Conservation (phyloP, 2,888 invertebrate genomes). For the Sussaba pulchella region DNA sequence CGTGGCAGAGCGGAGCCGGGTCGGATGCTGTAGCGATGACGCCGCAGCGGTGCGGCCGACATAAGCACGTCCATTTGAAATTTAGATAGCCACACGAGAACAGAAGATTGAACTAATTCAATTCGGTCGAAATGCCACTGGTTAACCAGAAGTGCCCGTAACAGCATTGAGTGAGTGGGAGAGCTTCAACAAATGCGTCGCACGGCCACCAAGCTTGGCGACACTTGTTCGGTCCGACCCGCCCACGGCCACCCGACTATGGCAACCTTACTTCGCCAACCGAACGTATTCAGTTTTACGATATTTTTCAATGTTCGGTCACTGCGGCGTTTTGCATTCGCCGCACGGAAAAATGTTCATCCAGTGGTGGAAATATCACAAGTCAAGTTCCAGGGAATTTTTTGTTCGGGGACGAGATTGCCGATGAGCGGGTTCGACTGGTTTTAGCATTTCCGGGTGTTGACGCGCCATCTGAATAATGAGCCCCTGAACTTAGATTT, state of each 20-base stretch:
- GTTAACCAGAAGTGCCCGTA: constrained; percentile 51
- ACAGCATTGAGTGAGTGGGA: constrained; percentile 20
- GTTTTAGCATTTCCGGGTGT: too few relatives aligned
- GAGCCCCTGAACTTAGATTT: too few relatives aligned
- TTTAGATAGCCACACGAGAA: constrained; percentile 54
- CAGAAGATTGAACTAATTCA: constrained; percentile 58
- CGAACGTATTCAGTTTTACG: constrained; percentile 9
- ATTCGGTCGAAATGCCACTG: constrained; percentile 40
- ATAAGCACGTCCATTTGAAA: constrained; percentile 56
- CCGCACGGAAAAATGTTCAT: neutral
- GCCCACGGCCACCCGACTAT: neutral
- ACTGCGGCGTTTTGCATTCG: neutral
- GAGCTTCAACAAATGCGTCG: neutral
- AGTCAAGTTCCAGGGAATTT: too few relatives aligned
- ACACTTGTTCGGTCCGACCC: neutral
- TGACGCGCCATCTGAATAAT: too few relatives aligned
- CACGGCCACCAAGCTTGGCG: neutral
- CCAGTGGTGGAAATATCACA: neutral
- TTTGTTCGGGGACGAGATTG: too few relatives aligned
- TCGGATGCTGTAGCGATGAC: constrained; percentile 21
- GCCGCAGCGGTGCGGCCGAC: constrained; percentile 36
- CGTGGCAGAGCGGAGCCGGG: constrained; percentile 21
- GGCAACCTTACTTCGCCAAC: neutral
- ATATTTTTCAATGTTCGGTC: neutral
- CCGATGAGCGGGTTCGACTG: too few relatives aligned